Base-by-base conservation (phyloP, 2,113 vertebrate species). In the Irena cyanogastra region DNA sequence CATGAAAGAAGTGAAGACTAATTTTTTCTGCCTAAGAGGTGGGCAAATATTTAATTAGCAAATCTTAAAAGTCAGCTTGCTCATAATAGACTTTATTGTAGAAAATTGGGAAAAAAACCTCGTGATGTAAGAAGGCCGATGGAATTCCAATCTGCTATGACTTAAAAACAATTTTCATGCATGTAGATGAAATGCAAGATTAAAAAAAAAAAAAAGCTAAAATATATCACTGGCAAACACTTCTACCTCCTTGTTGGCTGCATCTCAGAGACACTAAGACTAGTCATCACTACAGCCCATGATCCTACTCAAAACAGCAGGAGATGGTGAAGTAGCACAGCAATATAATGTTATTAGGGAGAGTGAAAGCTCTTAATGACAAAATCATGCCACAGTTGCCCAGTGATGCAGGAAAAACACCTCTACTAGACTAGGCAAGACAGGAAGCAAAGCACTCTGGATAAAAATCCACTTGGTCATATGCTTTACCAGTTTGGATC, bases 1-100 rank as follows among this genome's bases (percentile, higher is more conserved):
- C 41, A 60, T 37, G 21, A 85, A 93, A 93, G 84, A n/a, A 69
- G 41, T 4, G 64, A 68, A 82, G 37, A 50, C 37, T 76, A 84
- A 69, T 27, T 21, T 49, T 65, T 90, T 59, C 68, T 87, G 65
- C 41, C 57, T 74, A 88, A 92, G 37, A 93, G 54, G 42, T 28
- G 3, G n/a, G 50, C 57, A 97, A 95, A 95, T 72, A 95, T 72
- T 95, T 79, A 80, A 87, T 69, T 19, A 76, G 37, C 8, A 72
- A 44, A n/a, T 72, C 66, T 93, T 59, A 45, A 53, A 88, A 95
- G 61, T 22, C 53, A 77, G 57, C 33, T 57, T 79, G 39, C n/a
- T 65, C 66, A 74, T 57, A 87, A 83, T 1, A 65, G 26, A 37
- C 41, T 8, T 30, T 89, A 89, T 45, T 8, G 12, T 27, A 71